phyloP scores from a whole-genome alignment of 2,797 vertebrate genomes.

The Anguilla obscura region DNA sequence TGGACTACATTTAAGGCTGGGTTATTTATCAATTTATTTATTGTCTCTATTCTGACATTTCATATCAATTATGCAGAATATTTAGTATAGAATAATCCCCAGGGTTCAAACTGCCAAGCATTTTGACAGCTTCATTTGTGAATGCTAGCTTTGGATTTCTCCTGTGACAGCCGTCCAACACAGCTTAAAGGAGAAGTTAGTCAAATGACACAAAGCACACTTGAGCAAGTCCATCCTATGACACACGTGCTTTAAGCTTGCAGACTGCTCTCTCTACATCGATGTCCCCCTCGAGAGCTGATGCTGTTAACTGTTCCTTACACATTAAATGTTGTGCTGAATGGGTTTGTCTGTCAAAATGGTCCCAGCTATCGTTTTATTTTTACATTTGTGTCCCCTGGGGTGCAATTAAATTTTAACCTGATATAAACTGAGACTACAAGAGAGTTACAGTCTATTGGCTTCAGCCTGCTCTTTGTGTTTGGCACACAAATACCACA shows the following conservation, averaged over 20 bases:
- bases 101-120: constrained; percentile 69
- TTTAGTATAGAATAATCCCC: constrained; percentile 13
- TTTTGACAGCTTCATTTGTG: constrained; percentile 76
- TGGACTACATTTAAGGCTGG: constrained; percentile 54
- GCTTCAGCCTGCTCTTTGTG: neutral
- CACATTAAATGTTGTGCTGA: neutral
- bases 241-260: constrained; percentile 63
- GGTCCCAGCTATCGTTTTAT: constrained; percentile 14
- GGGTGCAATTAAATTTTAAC: constrained; percentile 36
- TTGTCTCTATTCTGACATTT: constrained; percentile 34
- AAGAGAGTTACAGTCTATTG: constrained; percentile 27
- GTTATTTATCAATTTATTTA: neutral
- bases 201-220: constrained; percentile 9
- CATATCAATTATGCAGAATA: constrained; percentile 29
- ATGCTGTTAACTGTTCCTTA: constrained; percentile 59
- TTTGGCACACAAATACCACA: neutral
- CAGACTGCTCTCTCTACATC: constrained; percentile 48
- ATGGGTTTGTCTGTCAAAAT: constrained; percentile 25
- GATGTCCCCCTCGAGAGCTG: constrained; percentile 56
- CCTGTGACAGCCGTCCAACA: constrained; percentile 67
- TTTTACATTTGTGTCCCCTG: constrained; percentile 14
- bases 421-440: constrained; percentile 17
- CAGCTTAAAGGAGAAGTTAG: constrained; percentile 66
- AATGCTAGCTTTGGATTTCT: constrained; percentile 69
- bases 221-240: constrained; percentile 43